Evolutionary conservation across 2,888 invertebrate genomes (phyloP), one percentile per base, ranked within the genome.

Genomic region (Blastobasis lacticolella): DNA sequence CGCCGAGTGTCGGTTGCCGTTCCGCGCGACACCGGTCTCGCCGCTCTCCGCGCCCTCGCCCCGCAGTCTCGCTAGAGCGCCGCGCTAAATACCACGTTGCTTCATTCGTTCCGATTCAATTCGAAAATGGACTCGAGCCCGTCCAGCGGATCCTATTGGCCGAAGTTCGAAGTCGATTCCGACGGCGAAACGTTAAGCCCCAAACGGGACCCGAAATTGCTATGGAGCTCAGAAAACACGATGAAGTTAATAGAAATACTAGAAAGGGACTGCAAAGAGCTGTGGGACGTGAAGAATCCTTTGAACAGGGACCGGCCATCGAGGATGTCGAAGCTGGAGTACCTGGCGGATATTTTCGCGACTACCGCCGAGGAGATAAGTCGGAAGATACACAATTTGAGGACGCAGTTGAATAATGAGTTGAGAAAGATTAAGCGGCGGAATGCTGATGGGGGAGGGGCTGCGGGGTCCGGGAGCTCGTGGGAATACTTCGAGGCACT

Each of bases 41-140:
- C 60, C 65, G 71, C 75, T 77, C 78, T 75, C 78, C 51, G 60
- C 61, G 54, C 55, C 63, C 58, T 57, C 57, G 57, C 64, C 68
- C 69, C 71, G 75, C 82, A 86, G 86, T 86, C 82, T 86, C 84
- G 80, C 84, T 83, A 85, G 83, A 86, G 80, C 80, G 71, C 67
- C 63, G 69, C 65, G 62, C 64, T 71, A 67, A 69, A 64, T 63
- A 67, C 63, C 63, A 75, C 81, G 80, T 57, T 57, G 60, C 49
- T 43, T n/a, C 57, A 61, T 23, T 23, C 10, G 40, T 42, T 47
- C 44, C 43, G 41, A 52, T 41, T 23, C 23, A 47, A 44, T 50
- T 53, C 57, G 57, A 59, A 23, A 56, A 86, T 86, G 85, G 81
- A 84, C 71, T 76, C 77, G 48, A 79, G 73, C 67, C 76, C 76